Evolutionary conservation across 2,797 vertebrate species (phyloP).

Genomic region (Sebastes taczanowskii): DNA sequence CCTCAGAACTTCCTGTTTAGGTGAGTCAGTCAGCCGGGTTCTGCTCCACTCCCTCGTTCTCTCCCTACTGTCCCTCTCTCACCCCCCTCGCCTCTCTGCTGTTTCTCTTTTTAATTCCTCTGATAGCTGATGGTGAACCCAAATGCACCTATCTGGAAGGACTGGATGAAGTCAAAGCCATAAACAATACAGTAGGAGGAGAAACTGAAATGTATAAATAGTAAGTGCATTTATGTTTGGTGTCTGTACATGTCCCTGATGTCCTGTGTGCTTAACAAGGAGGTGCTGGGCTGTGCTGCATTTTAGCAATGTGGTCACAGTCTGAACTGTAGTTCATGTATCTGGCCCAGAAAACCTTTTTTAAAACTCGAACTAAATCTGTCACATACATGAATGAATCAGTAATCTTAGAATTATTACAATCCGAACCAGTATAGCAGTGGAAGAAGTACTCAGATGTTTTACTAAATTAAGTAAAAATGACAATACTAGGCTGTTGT

Average conservation of each 20-base stretch:
- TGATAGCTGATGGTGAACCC: slow-evolving; percentile 34
- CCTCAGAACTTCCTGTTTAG: slow-evolving; percentile 18
- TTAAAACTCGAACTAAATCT: neutral
- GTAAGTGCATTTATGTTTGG: neutral
- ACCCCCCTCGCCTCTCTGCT: slow-evolving; percentile 23
- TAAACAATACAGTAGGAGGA: neutral
- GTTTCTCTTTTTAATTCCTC: slow-evolving; percentile 52
- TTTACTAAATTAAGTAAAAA: too few species aligned
- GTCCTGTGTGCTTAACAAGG: neutral
- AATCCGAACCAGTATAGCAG: neutral
- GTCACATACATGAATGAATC: neutral
- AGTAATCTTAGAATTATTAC: neutral
- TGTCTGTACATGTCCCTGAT: neutral
- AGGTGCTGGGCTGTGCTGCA: neutral
- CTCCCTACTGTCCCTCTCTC: slow-evolving; percentile 23
- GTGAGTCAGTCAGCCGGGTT: slow-evolving; percentile 54
- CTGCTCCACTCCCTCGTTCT: slow-evolving; percentile 48
- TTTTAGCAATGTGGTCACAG: neutral
- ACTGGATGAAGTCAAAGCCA: slow-evolving; percentile 32
- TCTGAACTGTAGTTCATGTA: neutral
- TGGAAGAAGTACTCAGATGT: too few species aligned
- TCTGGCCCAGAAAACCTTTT: neutral
- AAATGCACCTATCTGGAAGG: slow-evolving; percentile 34
- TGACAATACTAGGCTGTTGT: too few species aligned
- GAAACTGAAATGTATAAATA: neutral